phyloP scores from a whole-genome alignment of 2,113 vertebrate species.

The Ceuthmochares aereus region DNA sequence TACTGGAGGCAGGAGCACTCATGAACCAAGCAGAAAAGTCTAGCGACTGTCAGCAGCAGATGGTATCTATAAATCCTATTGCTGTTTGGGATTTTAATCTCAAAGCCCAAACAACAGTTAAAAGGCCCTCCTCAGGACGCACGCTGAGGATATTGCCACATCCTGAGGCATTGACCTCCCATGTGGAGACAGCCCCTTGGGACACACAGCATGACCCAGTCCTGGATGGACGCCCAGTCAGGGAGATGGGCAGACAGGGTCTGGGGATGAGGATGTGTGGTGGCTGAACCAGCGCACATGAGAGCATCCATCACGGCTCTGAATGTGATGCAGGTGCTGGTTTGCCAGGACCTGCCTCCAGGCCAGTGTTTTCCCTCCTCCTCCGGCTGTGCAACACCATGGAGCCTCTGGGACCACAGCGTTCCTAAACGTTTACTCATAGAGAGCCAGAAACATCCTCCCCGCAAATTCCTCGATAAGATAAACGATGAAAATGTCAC shows the following conservation, averaged over 20 bases:
- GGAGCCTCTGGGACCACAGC: accelerated
- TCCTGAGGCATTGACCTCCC: neutral
- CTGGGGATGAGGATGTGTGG: accelerated
- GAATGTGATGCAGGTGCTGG: neutral
- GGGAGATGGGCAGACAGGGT: accelerated
- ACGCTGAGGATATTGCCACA: neutral
- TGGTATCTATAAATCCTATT: constrained; percentile 30
- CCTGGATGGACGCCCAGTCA: accelerated
- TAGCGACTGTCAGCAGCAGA: neutral
- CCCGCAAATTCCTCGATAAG: constrained; percentile 11
- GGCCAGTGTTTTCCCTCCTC: accelerated
- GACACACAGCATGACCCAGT: neutral
- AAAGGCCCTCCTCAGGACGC: neutral
- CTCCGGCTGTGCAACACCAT: neutral
- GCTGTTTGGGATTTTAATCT: constrained; percentile 15
- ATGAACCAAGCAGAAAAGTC: neutral
- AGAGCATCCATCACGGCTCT: neutral
- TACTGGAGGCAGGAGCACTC: neutral
- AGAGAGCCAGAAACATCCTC: constrained; percentile 10
- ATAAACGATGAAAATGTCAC: constrained; percentile 31
- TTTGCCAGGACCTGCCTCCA: neutral
- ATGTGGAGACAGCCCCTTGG: accelerated
- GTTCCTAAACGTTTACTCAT: constrained; percentile 44
- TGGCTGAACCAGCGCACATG: no score
- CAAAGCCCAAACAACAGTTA: neutral